phyloP scores from a whole-genome alignment of 1,140 invertebrate species.

The Drosophila orosa region DNA sequence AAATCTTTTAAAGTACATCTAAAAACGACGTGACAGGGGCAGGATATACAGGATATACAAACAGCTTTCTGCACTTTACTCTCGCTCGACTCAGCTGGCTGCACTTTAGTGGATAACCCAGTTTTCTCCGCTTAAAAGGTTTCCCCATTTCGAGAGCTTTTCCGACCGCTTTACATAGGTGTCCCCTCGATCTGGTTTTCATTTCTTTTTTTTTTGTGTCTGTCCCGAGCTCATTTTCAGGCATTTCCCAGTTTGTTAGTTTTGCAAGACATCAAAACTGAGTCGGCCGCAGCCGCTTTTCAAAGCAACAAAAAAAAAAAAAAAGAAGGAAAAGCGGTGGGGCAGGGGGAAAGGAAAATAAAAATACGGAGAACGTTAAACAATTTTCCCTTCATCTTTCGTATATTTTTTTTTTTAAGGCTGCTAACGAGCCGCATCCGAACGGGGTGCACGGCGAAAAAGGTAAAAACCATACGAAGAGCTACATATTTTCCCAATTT shows the following conservation, averaged over 20 bases:
- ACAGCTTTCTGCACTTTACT: constrained; percentile 71
- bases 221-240: constrained; percentile 55
- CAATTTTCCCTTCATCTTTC: constrained; percentile 24
- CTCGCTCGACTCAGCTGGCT: constrained; percentile 32
- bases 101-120: constrained; percentile 78
- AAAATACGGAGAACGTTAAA: constrained; percentile 17
- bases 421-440: constrained; percentile 17
- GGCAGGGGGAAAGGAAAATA: not conserved
- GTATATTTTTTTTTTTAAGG: constrained; percentile 5
- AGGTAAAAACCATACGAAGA: too few species aligned
- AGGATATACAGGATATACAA: constrained; percentile 34
- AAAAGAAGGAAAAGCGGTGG: not conserved
- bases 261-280: constrained; percentile 50
- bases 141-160: constrained; percentile 22
- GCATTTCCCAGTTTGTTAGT: constrained; percentile 62
- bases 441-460: constrained; percentile 1
- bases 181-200: constrained; percentile 38
- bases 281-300: constrained; percentile 16
- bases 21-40: constrained; percentile 52
- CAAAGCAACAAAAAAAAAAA: too few species aligned
- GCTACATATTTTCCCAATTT: too few species aligned
- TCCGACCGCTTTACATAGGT: constrained; percentile 42
- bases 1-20: constrained; percentile 80
- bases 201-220: not conserved
- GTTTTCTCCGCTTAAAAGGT: constrained; percentile 64